A percentile compares a stretch with the other conserved stretches of the same genome.
Evolutionary conservation across 1,140 invertebrate genomes (phyloP).

Genomic region (Papilio polytes): DNA sequence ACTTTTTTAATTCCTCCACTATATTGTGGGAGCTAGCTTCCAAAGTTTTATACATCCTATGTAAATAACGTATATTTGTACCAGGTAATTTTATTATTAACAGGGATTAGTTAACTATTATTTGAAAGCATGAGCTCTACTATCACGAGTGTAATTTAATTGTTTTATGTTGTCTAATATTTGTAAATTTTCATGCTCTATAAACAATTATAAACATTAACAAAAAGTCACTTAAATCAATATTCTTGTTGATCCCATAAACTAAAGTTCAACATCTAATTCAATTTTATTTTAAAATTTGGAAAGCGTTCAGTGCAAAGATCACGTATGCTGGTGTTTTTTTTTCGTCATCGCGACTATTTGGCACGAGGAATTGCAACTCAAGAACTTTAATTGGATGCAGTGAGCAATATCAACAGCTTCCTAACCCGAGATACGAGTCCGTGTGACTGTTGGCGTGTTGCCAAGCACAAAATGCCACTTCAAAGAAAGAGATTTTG

Average conservation of each 20-base stretch:
- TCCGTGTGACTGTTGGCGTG: slow-evolving; percentile 36
- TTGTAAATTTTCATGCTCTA: slow-evolving; percentile 25
- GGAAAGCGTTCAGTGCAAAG: not conserved
- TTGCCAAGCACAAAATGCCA: slow-evolving; percentile 39
- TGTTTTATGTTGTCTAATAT: too few species aligned
- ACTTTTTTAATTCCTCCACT: slow-evolving; percentile 54
- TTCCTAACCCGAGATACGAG: slow-evolving; percentile 39
- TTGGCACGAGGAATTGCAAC: slow-evolving; percentile 41
- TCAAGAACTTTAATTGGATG: slow-evolving; percentile 41
- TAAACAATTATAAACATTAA: not conserved
- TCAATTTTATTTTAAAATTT: slow-evolving; percentile 10
- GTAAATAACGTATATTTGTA: too few species aligned
- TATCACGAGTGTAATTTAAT: too few species aligned
- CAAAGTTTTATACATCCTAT: slow-evolving; percentile 53
- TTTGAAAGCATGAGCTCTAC: too few species aligned
- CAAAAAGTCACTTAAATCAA: not conserved
- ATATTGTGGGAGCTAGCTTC: slow-evolving; percentile 24
- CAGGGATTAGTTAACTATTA: too few species aligned
- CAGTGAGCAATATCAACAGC: slow-evolving; percentile 41
- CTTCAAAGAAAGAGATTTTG: slow-evolving; percentile 40
- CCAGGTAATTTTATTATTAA: too few species aligned
- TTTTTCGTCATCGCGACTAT: slow-evolving; percentile 23
- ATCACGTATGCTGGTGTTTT: slow-evolving; percentile 30
- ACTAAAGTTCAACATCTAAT: not conserved
- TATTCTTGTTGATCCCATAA: not conserved